A percentile compares a stretch with the other conserved stretches of the same genome.
These are phyloP conservation scores for Gobio gobio DNA, from an alignment of 2,113 vertebrate species.

Conservation along the genomic window DNA sequence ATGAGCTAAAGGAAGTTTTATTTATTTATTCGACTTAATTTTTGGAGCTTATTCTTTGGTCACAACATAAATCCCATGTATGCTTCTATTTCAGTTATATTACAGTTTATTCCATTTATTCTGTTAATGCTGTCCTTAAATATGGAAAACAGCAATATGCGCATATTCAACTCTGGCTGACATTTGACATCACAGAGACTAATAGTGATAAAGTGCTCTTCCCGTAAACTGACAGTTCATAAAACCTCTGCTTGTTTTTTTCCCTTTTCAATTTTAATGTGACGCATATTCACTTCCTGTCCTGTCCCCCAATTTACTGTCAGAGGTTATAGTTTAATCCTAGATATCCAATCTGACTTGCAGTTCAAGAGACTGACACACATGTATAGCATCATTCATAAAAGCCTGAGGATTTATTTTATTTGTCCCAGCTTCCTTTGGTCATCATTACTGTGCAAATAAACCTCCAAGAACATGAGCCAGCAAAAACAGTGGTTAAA, in stretches of 20 bases:
- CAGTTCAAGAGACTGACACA: not conserved
- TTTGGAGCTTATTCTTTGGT: not conserved
- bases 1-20: not conserved
- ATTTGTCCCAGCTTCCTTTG: constrained; percentile 25
- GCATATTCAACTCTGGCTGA: not conserved
- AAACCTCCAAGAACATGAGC: not conserved
- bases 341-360: constrained; percentile 12
- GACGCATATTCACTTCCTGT: constrained; percentile 4
- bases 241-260: not conserved
- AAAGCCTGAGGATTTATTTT: constrained; percentile 25
- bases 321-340: constrained; percentile 14
- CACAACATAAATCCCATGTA: not conserved
- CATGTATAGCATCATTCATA: constrained; percentile 28
- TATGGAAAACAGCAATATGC: not conserved
- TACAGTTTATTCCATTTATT: not conserved
- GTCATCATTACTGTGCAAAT: constrained; percentile 27
- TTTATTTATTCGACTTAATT: not conserved
- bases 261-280: not conserved
- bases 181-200: constrained; percentile 11
- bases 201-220: constrained; percentile 58
- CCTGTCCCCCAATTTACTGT: constrained; percentile 4
- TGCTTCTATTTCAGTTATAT: not conserved
- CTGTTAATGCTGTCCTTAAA: not conserved
- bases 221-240: constrained; percentile 60
- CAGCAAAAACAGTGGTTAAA: constrained; percentile 32